Base-by-base conservation (phyloP, 2,113 vertebrate species). In the Phylloscopus trochiloides region DNA sequence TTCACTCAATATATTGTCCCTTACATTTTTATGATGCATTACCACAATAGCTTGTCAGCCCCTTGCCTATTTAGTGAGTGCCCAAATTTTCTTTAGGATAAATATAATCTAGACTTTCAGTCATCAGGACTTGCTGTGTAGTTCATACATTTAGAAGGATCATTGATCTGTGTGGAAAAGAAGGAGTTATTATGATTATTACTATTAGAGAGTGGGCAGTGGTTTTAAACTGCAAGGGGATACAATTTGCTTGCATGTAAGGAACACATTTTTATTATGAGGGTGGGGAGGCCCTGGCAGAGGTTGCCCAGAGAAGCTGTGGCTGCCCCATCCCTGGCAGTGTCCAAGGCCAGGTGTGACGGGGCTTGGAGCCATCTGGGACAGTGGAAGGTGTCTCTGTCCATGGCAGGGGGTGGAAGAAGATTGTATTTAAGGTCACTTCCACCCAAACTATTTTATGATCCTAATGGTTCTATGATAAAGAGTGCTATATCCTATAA, bases 321-420 rank as follows among this genome's bases (percentile, higher is more conserved):
- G 66, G 43, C 32, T 86, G 42, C 5, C 13, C 15, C 47, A 17
- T 17, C 31, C 31, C 11, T 74, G 59, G 6, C 8, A 50, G 26
- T 19, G n/a, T 26, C 28, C 47, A 47, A 43, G 12, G 36, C 5
- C 47, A 26, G 36, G 50, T 0, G 19, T 10, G 59, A 82, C 0
- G 0, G 4, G 36, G 17, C 47, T 86, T 38, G 31, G 38, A 84
- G 28, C 34, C 50, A 1, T 10, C 52, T 72, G 67, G 4, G 2
- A 9, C 5, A 3, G 34, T 32, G 66, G 26, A 19, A 74, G 14
- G 9, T 43, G 45, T 59, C 40, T 45, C 68, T 84, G 26, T 14
- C 38, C 26, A 6, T 13, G 50, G 43, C 20, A 43, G 24, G 36
- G 12, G 16, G 4, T 47, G n/a, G 8, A 50, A 36, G 19, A 42